Percentiles rank a stretch among this genome's conserved stretches.
Evolutionary conservation across 2,888 invertebrate species (phyloP).

Genomic region (Acronicta alni): DNA sequence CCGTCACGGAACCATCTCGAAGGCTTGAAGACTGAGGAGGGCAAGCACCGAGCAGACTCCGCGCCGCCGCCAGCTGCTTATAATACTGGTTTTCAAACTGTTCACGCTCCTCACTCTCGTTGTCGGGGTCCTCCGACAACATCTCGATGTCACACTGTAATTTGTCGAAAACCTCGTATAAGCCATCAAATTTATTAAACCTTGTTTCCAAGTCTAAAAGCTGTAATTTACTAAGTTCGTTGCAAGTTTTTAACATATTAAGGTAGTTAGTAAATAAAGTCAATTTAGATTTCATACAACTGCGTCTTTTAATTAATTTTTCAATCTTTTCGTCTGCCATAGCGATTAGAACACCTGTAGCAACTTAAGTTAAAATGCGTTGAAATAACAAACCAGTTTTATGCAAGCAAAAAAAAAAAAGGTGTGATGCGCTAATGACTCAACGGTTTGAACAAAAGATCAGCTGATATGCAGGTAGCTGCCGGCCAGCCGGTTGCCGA

Average conservation of each 20-base stretch:
- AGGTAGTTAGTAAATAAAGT: background rate
- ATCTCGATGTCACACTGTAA: constrained; percentile 3
- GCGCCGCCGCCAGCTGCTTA: background rate
- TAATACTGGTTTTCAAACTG: background rate
- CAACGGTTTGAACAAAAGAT: no score
- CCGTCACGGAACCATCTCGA: background rate
- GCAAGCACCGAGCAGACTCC: background rate
- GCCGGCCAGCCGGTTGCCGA: no score
- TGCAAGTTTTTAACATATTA: background rate
- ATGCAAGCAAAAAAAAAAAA: no score
- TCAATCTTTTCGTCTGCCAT: background rate
- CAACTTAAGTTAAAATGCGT: no score
- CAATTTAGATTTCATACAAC: background rate
- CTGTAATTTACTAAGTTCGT: background rate
- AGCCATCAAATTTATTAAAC: background rate
- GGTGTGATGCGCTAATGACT: no score
- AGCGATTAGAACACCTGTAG: no score
- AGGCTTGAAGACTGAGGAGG: background rate
- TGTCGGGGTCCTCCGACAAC: background rate
- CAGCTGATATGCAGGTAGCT: no score
- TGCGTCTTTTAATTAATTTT: background rate
- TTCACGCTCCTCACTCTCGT: background rate
- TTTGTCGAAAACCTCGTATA: background rate
- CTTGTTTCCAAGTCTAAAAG: background rate
- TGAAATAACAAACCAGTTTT: no score